Evolutionary conservation across 2,888 invertebrate species (phyloP).

Genomic region (Abrostola triplasia): DNA sequence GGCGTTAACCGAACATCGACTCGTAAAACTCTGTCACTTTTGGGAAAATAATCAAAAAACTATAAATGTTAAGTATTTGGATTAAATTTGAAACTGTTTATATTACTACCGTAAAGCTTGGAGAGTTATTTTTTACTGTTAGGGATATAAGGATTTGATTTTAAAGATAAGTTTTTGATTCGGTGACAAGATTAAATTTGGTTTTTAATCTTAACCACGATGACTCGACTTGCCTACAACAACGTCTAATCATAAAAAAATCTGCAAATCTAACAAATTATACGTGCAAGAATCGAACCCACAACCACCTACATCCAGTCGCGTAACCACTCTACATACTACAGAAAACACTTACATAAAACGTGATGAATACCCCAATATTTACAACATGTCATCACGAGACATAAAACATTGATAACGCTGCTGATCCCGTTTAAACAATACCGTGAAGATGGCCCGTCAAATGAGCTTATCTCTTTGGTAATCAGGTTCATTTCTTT

Average conservation of each 20-base stretch:
- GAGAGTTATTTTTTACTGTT: background rate
- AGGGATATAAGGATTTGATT: no score
- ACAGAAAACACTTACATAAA: slow-evolving; percentile 21
- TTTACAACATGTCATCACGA: slow-evolving; percentile 38
- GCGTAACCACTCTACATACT: slow-evolving; percentile 11
- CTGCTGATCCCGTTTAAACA: slow-evolving; percentile 46
- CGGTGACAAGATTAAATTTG: no score
- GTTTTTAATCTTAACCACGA: no score
- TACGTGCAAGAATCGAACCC: background rate
- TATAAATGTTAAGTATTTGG: slow-evolving; percentile 39
- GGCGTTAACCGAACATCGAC: slow-evolving; percentile 45
- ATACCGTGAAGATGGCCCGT: slow-evolving; percentile 26
- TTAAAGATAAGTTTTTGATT: no score
- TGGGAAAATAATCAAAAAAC: slow-evolving; percentile 48
- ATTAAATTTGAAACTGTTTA: slow-evolving; percentile 8
- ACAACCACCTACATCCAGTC: slow-evolving; percentile 17
- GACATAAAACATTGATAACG: slow-evolving; percentile 43
- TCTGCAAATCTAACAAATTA: no score
- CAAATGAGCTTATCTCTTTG: slow-evolving; percentile 50
- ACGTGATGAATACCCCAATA: no score
- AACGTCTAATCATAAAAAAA: no score
- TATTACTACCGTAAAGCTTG: slow-evolving; percentile 3
- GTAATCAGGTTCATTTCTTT: slow-evolving; percentile 50
- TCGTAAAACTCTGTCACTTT: slow-evolving; percentile 52
- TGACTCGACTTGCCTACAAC: no score